A percentile compares a stretch with the other conserved stretches of the same genome.
Conservation (phyloP, 2,113 vertebrate species). For the Hydropotes inermis region DNA sequence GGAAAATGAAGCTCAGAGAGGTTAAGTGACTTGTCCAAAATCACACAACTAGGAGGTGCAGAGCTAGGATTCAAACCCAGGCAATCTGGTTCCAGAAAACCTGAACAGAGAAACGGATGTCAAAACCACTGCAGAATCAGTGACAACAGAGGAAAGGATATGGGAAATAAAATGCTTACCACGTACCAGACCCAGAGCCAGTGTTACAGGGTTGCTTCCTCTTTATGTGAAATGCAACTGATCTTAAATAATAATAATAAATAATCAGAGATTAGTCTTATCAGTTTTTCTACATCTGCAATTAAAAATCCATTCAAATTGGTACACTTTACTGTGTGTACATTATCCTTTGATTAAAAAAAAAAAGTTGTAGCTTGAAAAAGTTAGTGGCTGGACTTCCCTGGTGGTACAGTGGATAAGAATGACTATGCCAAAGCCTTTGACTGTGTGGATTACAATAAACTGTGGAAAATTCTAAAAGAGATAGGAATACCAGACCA, state of each 20-base stretch:
- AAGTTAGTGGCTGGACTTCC: background rate
- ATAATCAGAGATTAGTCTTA: background rate
- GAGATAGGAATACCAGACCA: too few species aligned
- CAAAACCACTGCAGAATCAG: background rate
- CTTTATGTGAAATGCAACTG: background rate
- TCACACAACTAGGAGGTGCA: background rate
- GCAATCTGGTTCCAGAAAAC: background rate
- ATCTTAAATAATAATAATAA: background rate
- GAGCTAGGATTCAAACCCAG: background rate
- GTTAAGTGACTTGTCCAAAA: background rate
- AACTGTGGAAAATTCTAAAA: too few species aligned
- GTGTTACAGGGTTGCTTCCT: background rate
- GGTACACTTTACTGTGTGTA: background rate
- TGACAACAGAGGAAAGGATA: background rate
- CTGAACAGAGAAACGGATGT: background rate
- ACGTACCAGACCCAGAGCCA: background rate
- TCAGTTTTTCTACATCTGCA: background rate
- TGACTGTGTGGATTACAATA: too few species aligned
- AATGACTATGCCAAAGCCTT: background rate
- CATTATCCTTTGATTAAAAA: background rate
- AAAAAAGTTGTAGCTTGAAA: background rate
- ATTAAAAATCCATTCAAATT: conserved; percentile 10
- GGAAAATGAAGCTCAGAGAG: background rate
- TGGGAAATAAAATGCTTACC: background rate
- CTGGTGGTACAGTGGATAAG: background rate